Conservation (phyloP, 2,113 vertebrate genomes). For the Hiodon alosoides region DNA sequence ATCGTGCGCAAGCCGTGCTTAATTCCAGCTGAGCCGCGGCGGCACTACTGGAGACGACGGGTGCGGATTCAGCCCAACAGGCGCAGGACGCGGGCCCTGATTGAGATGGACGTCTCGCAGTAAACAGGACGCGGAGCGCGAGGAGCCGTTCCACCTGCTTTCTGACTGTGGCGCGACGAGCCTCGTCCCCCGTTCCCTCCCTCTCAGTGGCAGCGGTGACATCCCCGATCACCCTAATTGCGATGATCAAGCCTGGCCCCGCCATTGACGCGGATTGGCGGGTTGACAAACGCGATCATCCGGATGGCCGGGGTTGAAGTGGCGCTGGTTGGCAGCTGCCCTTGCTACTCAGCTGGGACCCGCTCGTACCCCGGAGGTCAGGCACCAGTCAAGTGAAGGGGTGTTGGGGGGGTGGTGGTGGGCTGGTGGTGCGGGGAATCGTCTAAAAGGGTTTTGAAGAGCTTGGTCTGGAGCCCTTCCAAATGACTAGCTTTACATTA, state of each 20-base stretch:
- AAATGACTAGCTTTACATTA: conserved; percentile 58
- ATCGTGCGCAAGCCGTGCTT: neutral
- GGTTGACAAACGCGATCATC: conserved; percentile 71
- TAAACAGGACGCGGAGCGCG: neutral
- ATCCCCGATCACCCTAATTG: conserved; percentile 55
- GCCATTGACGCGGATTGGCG: conserved; percentile 62
- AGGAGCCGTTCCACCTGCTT: conserved; percentile 30
- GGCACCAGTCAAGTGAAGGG: conserved; percentile 41
- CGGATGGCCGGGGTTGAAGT: conserved; percentile 61
- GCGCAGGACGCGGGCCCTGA: neutral
- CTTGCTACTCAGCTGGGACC: conserved; percentile 63
- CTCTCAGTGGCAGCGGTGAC: conserved; percentile 20
- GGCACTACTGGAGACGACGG: neutral
- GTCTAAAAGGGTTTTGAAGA: conserved; percentile 59
- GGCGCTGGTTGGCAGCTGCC: conserved; percentile 67
- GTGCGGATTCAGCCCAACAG: neutral
- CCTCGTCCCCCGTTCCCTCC: neutral
- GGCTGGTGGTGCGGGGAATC: conserved; percentile 40
- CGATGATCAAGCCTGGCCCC: conserved; percentile 53
- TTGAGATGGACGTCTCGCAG: conserved; percentile 3
- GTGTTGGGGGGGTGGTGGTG: conserved; percentile 36
- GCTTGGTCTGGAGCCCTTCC: conserved; percentile 62
- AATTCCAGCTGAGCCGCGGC: neutral
- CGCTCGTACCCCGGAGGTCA: conserved; percentile 46
- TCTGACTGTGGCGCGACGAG: conserved; percentile 3